Conservation (phyloP, 2,888 invertebrate genomes). For the Arrhopalites spinosus region DNA sequence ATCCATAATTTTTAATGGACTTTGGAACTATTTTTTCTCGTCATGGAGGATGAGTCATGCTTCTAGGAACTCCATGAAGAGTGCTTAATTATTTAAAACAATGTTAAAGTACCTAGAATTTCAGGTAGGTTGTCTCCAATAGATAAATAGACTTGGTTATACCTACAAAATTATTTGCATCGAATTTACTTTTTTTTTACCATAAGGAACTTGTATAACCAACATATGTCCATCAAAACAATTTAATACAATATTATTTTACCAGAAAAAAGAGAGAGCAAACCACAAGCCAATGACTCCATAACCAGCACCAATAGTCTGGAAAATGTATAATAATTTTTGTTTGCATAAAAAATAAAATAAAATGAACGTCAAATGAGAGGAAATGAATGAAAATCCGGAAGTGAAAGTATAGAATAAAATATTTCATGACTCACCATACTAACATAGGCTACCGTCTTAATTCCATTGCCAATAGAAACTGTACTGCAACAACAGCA, state of each 20-base stretch:
- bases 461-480: conserved; percentile 54
- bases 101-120: conserved; percentile 49
- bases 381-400: not conserved
- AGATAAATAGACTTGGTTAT: conserved; percentile 8
- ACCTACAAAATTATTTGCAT: too few relatives aligned
- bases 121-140: conserved; percentile 52
- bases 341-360: not conserved
- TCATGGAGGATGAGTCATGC: too few relatives aligned
- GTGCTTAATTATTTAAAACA: too few relatives aligned
- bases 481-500: conserved; percentile 56
- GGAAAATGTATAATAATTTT: not conserved
- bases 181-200: too few relatives aligned
- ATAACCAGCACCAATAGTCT: conserved; percentile 53
- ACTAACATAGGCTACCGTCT: conserved; percentile 54
- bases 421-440: conserved; percentile 45
- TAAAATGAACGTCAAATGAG: not conserved
- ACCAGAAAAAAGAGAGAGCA: conserved; percentile 54
- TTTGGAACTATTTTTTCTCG: too few relatives aligned
- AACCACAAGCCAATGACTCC: conserved; percentile 56
- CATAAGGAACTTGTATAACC: too few relatives aligned
- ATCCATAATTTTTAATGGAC: too few relatives aligned
- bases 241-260: too few relatives aligned
- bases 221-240: conserved; percentile 25
- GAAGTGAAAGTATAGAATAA: conserved; percentile 1
- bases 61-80: too few relatives aligned